Base-by-base conservation (phyloP, 2,888 invertebrate species). In the Drosophila borealis region DNA sequence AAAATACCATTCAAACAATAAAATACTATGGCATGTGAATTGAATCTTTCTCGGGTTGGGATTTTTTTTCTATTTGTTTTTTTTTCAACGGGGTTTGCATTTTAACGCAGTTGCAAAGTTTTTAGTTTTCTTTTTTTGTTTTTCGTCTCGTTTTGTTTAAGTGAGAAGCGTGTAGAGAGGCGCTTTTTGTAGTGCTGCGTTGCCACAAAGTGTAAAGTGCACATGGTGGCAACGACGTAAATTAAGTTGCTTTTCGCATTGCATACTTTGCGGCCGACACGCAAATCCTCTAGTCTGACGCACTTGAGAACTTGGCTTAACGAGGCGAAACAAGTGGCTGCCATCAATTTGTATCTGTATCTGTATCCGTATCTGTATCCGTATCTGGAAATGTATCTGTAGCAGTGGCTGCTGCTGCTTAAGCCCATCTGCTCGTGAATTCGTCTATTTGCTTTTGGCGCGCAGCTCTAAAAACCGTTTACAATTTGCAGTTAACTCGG, bases 301-400 rank as follows among this genome's bases (percentile, higher is more conserved):
- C 68, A 65, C 73, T 84, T 69, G 68, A 87, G 70, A 78, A 66
- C 66, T 65, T 57, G 53, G 70, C 66, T 79, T 70, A 81, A 74
- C 74, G 69, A 74, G 60, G 41, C 62, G 51, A 60, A 66, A 70
- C 59, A 74, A 74, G 61, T 78, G 62, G 59, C 74, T 61, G 63
- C 57, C 65, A 65, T 73, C 69, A 70, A 53, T 77, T 63, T 61
- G 33, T 50, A 41, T 56, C 37, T 48, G 25, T 50, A 50, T 13
- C 41, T 64, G 29, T 19, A 25, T 1, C 19, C 63, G 21, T 21
- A 8, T 44, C 19, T 59, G 25, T 59, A 34, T 29, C 9, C 37
- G 37, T 41, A 11, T 34, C 39, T 56, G 29, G n/a, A 19, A 8
- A 19, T 48, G 19, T 63, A 33, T 25, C 10, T 41, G 41, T 42